Conservation (phyloP, 2,113 vertebrate species). For the Charadrius vociferus region DNA sequence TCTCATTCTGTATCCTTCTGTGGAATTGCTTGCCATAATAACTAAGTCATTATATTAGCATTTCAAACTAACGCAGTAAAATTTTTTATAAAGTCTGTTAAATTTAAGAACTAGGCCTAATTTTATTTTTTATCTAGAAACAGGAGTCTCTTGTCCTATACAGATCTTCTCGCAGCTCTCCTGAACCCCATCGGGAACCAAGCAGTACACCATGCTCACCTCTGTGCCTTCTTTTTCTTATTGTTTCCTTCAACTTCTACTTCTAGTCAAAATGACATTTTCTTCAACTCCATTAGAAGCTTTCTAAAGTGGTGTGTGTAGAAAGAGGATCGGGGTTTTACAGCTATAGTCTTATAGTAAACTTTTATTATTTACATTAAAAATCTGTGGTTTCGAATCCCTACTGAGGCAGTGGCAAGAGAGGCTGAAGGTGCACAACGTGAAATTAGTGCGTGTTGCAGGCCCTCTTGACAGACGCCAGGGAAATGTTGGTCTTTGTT, state of each 20-base stretch:
- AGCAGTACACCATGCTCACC: neutral
- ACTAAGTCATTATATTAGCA: neutral
- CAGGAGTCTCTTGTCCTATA: neutral
- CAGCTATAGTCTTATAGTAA: neutral
- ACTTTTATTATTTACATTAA: neutral
- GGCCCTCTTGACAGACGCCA: neutral
- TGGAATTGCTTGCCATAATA: neutral
- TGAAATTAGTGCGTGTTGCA: neutral
- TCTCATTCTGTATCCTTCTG: neutral
- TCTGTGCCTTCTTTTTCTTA: neutral
- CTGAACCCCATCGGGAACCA: neutral
- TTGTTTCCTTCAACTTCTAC: neutral
- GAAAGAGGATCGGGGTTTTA: neutral
- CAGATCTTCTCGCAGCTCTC: neutral
- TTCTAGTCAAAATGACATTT: neutral
- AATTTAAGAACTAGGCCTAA: neutral
- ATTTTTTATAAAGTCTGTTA: neutral
- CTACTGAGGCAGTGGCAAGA: neutral
- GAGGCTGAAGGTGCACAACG: neutral
- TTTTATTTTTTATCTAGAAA: neutral
- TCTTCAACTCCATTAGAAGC: neutral
- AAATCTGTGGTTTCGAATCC: neutral
- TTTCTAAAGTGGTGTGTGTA: neutral
- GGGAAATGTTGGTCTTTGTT: neutral
- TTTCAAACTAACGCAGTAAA: neutral